Evolutionary conservation across 2,797 vertebrate species (phyloP), one percentile per base, ranked within the genome.

Genomic region (Morelia viridis): DNA sequence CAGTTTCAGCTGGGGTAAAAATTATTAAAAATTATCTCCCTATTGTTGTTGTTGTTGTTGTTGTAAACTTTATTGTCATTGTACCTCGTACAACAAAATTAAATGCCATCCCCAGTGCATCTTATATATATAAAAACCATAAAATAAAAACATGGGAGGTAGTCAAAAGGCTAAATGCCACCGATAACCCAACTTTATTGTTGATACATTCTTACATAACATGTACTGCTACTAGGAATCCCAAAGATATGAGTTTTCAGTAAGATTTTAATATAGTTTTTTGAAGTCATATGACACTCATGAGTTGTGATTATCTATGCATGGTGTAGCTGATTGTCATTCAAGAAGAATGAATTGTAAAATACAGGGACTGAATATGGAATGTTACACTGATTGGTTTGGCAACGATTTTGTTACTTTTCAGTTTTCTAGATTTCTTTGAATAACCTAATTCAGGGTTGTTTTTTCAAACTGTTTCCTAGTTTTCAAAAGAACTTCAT

Each of bases 261-360:
- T 62, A 87, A 56, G 53, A 22, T 68, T 46, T n/a, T 53, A n/a
- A 19, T 57, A 24, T 62, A 80, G 3, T 90, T 89, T 86, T 92
- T 92, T 12, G 62, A 57, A 90, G 31, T 90, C 85, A 80, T 90
- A 90, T 86, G 62, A 92, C 3, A 41, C 31, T 60, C 4, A 61
- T 31, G 91, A 92, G 53, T 89, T 92, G 80, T 68, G 28, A 13
- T 71, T 89, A 58, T 31, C 1, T 35, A 24, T 85, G 8, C 11
- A 24, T 31, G 19, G 53, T 68, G 60, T 8, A 60, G 62, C 12
- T 60, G 60, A 57, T 17, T 15, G 85, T 58, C 4, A 31, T 31
- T 86, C 56, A 76, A 60, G 62, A 68, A 58, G 15, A 68, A 28
- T 9, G 5, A 46, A 89, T n/a, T 41, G n/a, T 68, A 65, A 84